Percentiles rank a stretch among this genome's conserved stretches.
Evolutionary conservation across 2,113 vertebrate species (phyloP).

Genomic region (Bambusicola thoracicus): DNA sequence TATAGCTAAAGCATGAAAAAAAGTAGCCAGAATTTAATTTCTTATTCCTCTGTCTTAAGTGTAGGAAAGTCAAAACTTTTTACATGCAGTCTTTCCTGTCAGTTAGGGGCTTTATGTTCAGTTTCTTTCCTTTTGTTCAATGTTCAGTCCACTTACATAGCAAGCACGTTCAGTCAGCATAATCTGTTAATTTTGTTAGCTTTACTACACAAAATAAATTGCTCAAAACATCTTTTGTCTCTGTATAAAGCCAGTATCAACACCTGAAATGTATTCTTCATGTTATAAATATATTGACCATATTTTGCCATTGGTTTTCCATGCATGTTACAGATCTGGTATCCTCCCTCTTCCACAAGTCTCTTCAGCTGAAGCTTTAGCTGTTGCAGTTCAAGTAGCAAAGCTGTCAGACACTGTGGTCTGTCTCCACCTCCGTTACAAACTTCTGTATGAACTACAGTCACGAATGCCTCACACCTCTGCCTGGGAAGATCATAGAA

Average conservation of each 20-base stretch:
- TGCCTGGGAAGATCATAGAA: too few relatives aligned
- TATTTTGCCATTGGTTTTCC: not conserved
- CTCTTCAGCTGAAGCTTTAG: not conserved
- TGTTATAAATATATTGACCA: slow-evolving; percentile 11
- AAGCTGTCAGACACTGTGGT: not conserved
- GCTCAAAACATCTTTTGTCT: slow-evolving; percentile 20
- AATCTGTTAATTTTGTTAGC: not conserved
- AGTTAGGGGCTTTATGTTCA: not conserved
- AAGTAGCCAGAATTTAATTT: not conserved
- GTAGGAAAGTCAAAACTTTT: not conserved
- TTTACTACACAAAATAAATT: not conserved
- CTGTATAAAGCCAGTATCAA: not conserved
- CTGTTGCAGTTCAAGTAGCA: not conserved
- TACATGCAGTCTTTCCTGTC: not conserved
- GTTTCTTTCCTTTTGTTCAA: not conserved
- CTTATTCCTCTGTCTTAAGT: not conserved
- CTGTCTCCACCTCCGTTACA: not conserved
- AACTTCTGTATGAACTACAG: too few relatives aligned
- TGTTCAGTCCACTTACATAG: slow-evolving; percentile 3
- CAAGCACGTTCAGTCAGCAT: not conserved
- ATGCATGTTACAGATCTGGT: not conserved
- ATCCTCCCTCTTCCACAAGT: not conserved
- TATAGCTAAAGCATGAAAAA: not conserved
- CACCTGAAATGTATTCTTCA: not conserved
- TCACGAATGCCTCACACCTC: too few relatives aligned